Base-by-base conservation (phyloP, 2,113 vertebrate genomes). In the Paradoxurus hermaphroditus region DNA sequence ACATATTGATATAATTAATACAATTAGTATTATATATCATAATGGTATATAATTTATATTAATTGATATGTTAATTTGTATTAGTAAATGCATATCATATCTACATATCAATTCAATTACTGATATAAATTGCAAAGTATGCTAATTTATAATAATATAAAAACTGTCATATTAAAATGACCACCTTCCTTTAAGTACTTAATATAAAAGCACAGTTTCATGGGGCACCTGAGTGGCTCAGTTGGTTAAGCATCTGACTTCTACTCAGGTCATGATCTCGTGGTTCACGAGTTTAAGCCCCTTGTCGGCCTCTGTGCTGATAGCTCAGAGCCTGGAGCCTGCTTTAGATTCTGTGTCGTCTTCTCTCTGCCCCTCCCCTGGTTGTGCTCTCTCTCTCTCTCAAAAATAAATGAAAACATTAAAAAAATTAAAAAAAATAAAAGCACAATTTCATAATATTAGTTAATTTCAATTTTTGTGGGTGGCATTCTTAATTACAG, bases 401-500 rank as follows among this genome's bases (percentile, higher is more conserved):
- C n/a, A n/a, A n/a, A n/a, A n/a, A n/a, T n/a, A n/a, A n/a, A n/a
- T n/a, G n/a, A n/a, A n/a, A n/a, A n/a, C n/a, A n/a, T n/a, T n/a
- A n/a, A n/a, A n/a, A n/a, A n/a, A n/a, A n/a, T n/a, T n/a, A n/a
- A n/a, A n/a, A 97, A 97, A 97, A 97, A 75, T 93, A 97, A 97
- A 97, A 97, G 83, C 73, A 89, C 51, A 96, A 95, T 98, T 98
- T 97, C 16, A 89, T 98, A 97, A 97, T 97, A 97, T 91, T 97
- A 97, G 97, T 97, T 98, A 97, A 96, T 89, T 89, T 97, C 84
- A 59, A 4, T 90, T 97, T 97, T 98, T 96, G 75, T 93, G 94
- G 93, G 72, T 62, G 98, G 94, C 70, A 36, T 87, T 98, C 93
- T 95, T 97, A 97, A 98, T 98, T 96, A 95, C 56, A 82, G 84